A percentile compares a stretch with the other conserved stretches of the same genome.
Evolutionary conservation across 2,113 vertebrate species (phyloP).

Genomic region (Ailurus styani): DNA sequence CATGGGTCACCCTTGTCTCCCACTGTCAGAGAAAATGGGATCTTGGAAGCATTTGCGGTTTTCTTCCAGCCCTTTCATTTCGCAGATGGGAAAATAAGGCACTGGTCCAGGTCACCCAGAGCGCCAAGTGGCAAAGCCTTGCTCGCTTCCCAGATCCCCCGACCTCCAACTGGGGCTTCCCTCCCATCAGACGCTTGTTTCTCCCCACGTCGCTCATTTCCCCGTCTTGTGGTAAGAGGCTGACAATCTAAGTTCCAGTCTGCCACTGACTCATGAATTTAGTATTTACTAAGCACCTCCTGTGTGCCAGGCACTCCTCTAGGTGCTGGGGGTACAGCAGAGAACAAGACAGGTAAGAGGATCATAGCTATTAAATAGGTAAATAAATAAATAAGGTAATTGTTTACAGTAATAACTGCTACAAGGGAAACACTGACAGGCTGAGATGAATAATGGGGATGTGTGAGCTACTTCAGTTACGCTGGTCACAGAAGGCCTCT

Average conservation of each 20-base stretch:
- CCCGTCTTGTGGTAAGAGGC: background rate
- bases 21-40: background rate
- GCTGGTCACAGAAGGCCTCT: background rate
- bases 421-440: background rate
- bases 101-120: background rate
- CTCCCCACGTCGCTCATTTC: background rate
- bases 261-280: background rate
- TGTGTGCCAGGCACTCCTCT: background rate
- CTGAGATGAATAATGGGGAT: background rate
- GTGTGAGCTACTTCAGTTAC: background rate
- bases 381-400: slow-evolving; percentile 12
- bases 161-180: background rate
- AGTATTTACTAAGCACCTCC: background rate
- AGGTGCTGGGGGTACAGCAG: background rate
- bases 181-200: background rate
- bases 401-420: background rate
- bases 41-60: background rate
- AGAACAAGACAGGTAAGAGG: background rate
- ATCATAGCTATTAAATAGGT: background rate
- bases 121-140: background rate
- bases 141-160: background rate
- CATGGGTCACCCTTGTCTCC: background rate
- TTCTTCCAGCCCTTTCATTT: background rate
- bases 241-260: background rate
- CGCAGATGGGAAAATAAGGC: background rate